Conservation (phyloP, 2,113 vertebrate species). For the Proterorhinus semilunaris region DNA sequence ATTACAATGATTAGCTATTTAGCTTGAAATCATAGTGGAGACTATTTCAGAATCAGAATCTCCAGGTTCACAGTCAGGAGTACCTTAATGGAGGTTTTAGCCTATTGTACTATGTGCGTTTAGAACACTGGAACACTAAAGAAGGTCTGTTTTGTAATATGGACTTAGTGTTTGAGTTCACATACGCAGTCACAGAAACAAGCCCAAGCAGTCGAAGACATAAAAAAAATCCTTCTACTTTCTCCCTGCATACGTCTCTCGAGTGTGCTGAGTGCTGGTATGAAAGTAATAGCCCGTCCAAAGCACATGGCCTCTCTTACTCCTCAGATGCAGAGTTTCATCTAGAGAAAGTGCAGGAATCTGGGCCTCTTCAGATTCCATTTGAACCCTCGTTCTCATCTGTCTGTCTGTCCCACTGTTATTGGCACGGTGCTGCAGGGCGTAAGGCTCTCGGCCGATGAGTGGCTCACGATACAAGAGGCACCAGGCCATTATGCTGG, state of each 20-base stretch:
- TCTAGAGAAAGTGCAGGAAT: conserved; percentile 46
- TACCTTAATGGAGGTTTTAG: no score
- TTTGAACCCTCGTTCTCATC: conserved; percentile 32
- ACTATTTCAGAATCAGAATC: no score
- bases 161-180: neutral
- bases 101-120: no score
- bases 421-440: conserved; percentile 27
- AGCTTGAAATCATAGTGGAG: no score
- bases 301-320: conserved; percentile 16
- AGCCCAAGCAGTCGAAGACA: neutral
- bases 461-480: conserved; percentile 9
- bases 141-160: no score
- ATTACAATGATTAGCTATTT: no score
- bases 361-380: conserved; percentile 57
- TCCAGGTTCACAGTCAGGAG: no score
- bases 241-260: conserved; percentile 5
- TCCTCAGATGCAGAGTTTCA: conserved; percentile 41
- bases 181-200: neutral
- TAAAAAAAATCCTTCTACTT: neutral
- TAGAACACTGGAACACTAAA: no score
- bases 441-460: conserved; percentile 23
- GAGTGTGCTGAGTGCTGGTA: conserved; percentile 3
- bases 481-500: neutral
- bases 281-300: neutral
- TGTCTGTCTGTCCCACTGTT: conserved; percentile 23